phyloP scores from a whole-genome alignment of 2,797 vertebrate species.

The Sarcophilus harrisii region DNA sequence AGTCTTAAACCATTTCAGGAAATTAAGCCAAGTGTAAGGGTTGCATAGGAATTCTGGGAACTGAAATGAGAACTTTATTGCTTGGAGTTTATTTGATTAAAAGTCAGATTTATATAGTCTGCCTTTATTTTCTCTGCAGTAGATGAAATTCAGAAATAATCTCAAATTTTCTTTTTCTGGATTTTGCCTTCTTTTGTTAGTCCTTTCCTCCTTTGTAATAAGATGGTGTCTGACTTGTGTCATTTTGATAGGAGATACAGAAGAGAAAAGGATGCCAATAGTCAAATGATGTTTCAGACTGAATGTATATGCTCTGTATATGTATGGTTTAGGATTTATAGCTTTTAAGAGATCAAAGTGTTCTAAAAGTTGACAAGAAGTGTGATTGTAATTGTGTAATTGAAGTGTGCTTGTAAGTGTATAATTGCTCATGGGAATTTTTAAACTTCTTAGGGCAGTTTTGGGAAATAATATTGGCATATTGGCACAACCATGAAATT shows the following conservation, averaged over 20 bases:
- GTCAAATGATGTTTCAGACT: not conserved
- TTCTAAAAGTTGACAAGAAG: not conserved
- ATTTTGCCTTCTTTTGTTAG: too few species aligned
- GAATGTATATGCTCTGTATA: not conserved
- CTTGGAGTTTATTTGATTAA: not conserved
- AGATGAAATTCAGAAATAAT: too few species aligned
- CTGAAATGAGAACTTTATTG: not conserved
- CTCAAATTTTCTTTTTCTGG: too few species aligned
- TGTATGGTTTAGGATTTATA: not conserved
- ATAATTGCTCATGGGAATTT: not conserved
- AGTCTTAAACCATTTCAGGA: conserved; percentile 66
- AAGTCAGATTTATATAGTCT: not conserved
- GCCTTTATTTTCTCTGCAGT: not conserved
- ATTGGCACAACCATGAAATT: not conserved
- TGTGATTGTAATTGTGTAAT: too few species aligned
- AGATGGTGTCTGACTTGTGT: conserved; percentile 35
- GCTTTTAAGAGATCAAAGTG: not conserved
- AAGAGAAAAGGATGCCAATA: not conserved
- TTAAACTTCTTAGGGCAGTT: not conserved
- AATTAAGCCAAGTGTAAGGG: not conserved
- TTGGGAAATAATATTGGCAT: not conserved
- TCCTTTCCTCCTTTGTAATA: too few species aligned
- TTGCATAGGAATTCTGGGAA: conserved; percentile 3
- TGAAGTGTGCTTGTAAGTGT: too few species aligned
- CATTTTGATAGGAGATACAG: not conserved